Percentiles rank a stretch among this genome's conserved stretches.
phyloP scores from a whole-genome alignment of 2,113 vertebrate species.

The Silurus meridionalis region DNA sequence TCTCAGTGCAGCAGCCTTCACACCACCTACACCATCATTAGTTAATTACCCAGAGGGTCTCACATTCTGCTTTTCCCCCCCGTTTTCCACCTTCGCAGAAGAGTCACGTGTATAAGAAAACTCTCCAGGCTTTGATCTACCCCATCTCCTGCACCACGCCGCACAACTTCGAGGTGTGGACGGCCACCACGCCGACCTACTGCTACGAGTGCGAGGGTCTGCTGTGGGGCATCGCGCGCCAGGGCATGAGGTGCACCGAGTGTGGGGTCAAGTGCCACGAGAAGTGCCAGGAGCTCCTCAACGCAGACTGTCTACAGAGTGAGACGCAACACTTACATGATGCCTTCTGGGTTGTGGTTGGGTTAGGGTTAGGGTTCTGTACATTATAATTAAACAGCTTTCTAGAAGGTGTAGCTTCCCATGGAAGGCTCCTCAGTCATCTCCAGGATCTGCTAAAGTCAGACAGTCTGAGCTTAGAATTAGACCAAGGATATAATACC shows the following conservation, averaged over 20 bases:
- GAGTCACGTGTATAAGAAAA: slow-evolving; percentile 93
- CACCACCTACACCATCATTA: background rate
- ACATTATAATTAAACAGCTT: too few species aligned
- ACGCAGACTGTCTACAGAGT: slow-evolving; percentile 96
- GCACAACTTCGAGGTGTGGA: slow-evolving; percentile 96
- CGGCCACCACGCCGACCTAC: slow-evolving; percentile 94
- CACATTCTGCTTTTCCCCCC: background rate
- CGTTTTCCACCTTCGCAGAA: slow-evolving; percentile 74
- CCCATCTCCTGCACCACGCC: slow-evolving; percentile 97
- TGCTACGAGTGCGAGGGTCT: slow-evolving; percentile 97
- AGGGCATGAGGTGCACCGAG: slow-evolving; percentile 93
- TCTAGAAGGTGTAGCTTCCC: too few species aligned
- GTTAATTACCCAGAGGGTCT: background rate
- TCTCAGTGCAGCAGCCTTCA: background rate
- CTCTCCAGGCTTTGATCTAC: slow-evolving; percentile 96
- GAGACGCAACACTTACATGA: slow-evolving; percentile 59
- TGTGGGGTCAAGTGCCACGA: slow-evolving; percentile 98
- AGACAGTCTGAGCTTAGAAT: background rate
- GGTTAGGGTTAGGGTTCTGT: too few species aligned
- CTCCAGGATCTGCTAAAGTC: background rate
- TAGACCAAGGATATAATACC: background rate
- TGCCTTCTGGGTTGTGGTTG: background rate
- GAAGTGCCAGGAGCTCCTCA: slow-evolving; percentile 97
- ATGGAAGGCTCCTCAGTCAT: background rate
- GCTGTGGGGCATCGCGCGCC: slow-evolving; percentile 95